Conservation (phyloP, 2,888 invertebrate genomes). For the Polymixis lichenea region DNA sequence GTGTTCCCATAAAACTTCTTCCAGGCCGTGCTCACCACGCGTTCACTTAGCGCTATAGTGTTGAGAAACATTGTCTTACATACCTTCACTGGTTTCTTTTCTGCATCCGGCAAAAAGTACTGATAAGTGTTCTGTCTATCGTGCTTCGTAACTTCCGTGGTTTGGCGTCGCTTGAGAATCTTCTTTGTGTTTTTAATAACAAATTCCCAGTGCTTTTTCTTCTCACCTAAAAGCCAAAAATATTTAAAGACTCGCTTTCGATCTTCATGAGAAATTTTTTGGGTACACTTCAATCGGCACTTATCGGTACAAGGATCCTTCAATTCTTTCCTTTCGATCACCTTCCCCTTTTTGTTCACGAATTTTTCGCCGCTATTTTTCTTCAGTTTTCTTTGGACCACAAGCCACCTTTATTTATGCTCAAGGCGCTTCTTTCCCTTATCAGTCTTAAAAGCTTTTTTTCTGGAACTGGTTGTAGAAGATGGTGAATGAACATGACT, state of each 20-base stretch:
- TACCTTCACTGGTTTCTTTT: background rate
- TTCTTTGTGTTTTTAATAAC: constrained; percentile 43
- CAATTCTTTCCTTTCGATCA: background rate
- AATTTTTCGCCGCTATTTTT: background rate
- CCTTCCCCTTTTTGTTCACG: background rate
- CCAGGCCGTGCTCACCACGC: background rate
- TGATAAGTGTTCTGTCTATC: background rate
- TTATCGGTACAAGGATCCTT: constrained; percentile 1
- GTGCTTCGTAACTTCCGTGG: constrained; percentile 3
- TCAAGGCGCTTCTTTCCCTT: background rate
- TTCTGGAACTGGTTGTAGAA: background rate
- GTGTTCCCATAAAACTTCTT: constrained; percentile 2
- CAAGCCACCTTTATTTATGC: background rate
- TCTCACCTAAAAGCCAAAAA: constrained; percentile 46
- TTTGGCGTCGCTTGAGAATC: constrained; percentile 33
- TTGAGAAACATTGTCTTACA: constrained; percentile 1
- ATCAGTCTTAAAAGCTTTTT: constrained; percentile 2
- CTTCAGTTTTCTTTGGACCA: constrained; percentile 3
- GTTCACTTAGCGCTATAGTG: background rate
- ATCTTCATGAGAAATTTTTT: constrained; percentile 34
- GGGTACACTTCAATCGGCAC: constrained; percentile 32
- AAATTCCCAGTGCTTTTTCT: constrained; percentile 49
- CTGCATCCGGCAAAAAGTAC: constrained; percentile 5
- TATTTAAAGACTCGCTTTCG: constrained; percentile 42
- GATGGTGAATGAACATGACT: background rate